Evolutionary conservation across 2,888 invertebrate genomes (phyloP), one percentile per base, ranked within the genome.

Genomic region (Silvanus unidentatus): DNA sequence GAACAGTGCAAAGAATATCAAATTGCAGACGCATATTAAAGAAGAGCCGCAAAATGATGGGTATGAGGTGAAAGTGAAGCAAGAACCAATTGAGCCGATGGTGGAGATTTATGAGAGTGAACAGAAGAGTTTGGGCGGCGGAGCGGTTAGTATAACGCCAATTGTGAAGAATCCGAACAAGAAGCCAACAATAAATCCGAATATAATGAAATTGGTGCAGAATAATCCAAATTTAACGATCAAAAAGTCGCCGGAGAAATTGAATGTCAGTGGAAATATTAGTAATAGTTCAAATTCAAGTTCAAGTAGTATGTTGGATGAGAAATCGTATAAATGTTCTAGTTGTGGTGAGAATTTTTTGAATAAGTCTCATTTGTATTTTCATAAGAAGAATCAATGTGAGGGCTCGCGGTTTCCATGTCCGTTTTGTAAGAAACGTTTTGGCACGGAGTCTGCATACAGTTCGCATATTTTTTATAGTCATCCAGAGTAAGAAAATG

Each of bases 381-480:
- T 72, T 52, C 73, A 73, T 47, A 72, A 72, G 55, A 72, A 72
- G 52, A 70, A 71, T 50, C 68, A 71, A 45, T 72, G 72, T 51
- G 68, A 70, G 44, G 71, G 72, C 2, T 71, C 71, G 1, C 61
- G 68, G 42, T 70, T 69, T 57, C 72, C 72, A 16, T 72, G 73
- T 55, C 72, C 72, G 16, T 73, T 73, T 53, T 73, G 72, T 49
- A 71, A 71, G 50, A 71, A 72, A 49, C 63, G 72, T 2, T 72
- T 73, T 46, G 71, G 71, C 1, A 72, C 71, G 2, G 70, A 72
- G 47, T 67, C 70, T 3, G 71, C 71, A n/a, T 73, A 73, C 49
- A 72, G 72, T 56, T 69, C 71, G 14, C 73, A 72, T 52, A 72
- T 73, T 46, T 72, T 70, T 48, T 73, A 72, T 50, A 71, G 70